A percentile compares a stretch with the other conserved stretches of the same genome.
phyloP scores from a whole-genome alignment of 2,888 invertebrate species.

The Lasioglossum malachurum region DNA sequence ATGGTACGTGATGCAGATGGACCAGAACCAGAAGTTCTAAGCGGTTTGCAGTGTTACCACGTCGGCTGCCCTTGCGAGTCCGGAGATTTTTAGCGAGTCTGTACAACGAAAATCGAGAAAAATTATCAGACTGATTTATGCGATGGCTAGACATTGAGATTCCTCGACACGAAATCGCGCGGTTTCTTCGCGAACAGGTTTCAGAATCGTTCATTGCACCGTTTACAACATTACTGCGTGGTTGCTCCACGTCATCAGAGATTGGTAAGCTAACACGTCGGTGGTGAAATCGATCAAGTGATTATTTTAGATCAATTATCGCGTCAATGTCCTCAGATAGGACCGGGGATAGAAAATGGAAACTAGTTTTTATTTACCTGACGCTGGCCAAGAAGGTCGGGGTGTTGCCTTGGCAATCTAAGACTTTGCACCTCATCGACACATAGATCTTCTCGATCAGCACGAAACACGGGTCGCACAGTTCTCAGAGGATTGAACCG shows the following conservation, averaged over 20 bases:
- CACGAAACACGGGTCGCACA: conserved; percentile 27
- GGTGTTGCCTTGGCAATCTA: conserved; percentile 83
- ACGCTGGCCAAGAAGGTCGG: conserved; percentile 83
- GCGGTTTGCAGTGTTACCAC: conserved; percentile 94
- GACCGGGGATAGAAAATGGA: background rate
- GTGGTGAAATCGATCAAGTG: background rate
- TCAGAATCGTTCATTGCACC: background rate
- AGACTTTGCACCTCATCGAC: conserved; percentile 84
- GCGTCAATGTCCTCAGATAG: background rate
- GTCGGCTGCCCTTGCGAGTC: conserved; percentile 93
- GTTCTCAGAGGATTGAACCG: background rate
- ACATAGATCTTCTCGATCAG: conserved; percentile 76
- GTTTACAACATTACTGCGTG: background rate
- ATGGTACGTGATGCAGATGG: conserved; percentile 94
- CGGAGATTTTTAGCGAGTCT: conserved; percentile 94
- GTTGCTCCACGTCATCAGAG: background rate
- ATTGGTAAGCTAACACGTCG: background rate
- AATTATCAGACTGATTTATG: background rate
- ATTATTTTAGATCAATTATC: background rate
- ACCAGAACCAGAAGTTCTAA: conserved; percentile 94
- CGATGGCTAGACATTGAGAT: background rate
- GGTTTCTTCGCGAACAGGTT: background rate
- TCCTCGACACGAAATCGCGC: background rate
- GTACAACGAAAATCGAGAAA: conserved; percentile 58
- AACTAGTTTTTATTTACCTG: conserved; percentile 75